Conservation (phyloP, 1,140 invertebrate species). For the Ladona fulva region DNA sequence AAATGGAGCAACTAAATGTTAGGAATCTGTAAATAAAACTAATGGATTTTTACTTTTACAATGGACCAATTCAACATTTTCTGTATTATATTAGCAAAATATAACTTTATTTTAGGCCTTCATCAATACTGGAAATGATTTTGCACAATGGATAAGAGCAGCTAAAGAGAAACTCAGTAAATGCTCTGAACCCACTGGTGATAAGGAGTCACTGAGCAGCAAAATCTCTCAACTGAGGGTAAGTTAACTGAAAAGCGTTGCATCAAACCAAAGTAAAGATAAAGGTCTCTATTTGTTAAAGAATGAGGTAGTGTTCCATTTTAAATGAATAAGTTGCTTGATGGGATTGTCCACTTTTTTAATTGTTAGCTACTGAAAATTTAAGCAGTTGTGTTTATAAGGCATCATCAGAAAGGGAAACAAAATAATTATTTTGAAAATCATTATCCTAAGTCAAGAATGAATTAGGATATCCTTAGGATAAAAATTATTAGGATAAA, state of each 20-base stretch:
- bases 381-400: no score
- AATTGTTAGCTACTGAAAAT: no score
- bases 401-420: no score
- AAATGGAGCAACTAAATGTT: background rate
- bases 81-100: background rate
- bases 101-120: constrained; percentile 44
- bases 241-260: constrained; percentile 18
- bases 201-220: constrained; percentile 77
- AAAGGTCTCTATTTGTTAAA: no score
- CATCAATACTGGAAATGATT: constrained; percentile 82
- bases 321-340: no score
- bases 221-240: constrained; percentile 74
- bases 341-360: no score
- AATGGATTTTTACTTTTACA: background rate
- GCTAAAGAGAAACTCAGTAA: constrained; percentile 85
- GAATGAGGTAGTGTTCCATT: no score
- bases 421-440: no score
- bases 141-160: constrained; percentile 80
- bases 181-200: constrained; percentile 87
- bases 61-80: background rate
- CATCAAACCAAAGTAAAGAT: constrained; percentile 22
- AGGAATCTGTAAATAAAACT: background rate
- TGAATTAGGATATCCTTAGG: no score
- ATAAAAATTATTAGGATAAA: no score
- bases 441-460: no score